Base-by-base conservation (phyloP, 2,113 vertebrate species). In the Shinisaurus crocodilurus region DNA sequence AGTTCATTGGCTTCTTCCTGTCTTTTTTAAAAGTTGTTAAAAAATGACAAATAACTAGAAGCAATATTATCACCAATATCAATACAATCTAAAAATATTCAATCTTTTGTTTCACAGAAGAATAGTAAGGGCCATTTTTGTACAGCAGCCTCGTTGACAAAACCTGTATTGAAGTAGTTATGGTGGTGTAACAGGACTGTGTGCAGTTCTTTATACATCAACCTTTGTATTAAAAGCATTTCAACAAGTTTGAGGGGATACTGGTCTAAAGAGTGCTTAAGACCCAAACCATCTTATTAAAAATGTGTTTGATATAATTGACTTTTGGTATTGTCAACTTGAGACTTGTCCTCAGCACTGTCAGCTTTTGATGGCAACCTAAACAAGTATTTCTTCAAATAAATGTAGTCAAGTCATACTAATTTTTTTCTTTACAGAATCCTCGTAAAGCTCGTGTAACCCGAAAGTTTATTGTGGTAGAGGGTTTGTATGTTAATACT, bases 371-470 rank as follows among this genome's bases (percentile, higher is more conserved):
- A 48, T 65, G 13, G 54, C n/a, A 72, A 43, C 12, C 6, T 60
- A 82, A 89, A 40, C 37, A 67, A n/a, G 18, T 45, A 63, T 15
- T 27, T 72, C n/a, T 70, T 32, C 60, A 88, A 76, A 45, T 29
- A 16, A 15, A 25, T 69, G 2, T 50, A 40, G 8, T 50, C 7
- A 27, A 40, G 8, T 50, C 7, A 27, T 37, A 40, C 9, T 13
- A 48, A 65, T 69, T 90, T 94, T 18, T 65, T 37, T 65, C 63
- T 79, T 74, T 92, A 67, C 94, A 96, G 99, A 99, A 99, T 97
- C 99, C 98, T 94, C 98, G 98, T 16, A 99, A 99, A 94, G 99
- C 99, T 63, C 97, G 98, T 93, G 99, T 99, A 81, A 99, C 98
- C 72, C 96, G 99, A 72, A 98, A 97, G 60, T 99, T 99, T 95